Conservation (phyloP, 2,888 invertebrate genomes). For the Argyra leucocephala region DNA sequence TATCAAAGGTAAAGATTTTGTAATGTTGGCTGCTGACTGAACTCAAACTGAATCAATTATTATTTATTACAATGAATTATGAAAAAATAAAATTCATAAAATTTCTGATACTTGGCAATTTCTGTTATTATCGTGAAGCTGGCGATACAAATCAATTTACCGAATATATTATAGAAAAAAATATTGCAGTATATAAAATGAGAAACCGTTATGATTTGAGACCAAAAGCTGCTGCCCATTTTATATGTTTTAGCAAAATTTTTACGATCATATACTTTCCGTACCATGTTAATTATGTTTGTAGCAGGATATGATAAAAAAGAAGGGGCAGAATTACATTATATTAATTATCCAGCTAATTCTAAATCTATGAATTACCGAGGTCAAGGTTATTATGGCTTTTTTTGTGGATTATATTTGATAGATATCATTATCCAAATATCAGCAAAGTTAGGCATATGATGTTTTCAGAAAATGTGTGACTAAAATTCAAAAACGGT, state of each 20-base stretch:
- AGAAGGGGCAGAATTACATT: constrained; percentile 77
- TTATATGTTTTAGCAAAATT: constrained; percentile 88
- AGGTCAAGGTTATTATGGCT: constrained; percentile 92
- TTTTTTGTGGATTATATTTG: constrained; percentile 89
- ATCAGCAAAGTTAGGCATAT: constrained; percentile 75
- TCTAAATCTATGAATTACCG: constrained; percentile 80
- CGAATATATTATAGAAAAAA: constrained; percentile 95
- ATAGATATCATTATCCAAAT: constrained; percentile 75
- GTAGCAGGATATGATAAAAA: constrained; percentile 62
- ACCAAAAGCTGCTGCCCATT: constrained; percentile 84
- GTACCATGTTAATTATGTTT: constrained; percentile 42
- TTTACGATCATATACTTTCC: constrained; percentile 69
- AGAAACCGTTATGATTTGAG: constrained; percentile 94
- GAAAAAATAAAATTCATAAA: constrained; percentile 86
- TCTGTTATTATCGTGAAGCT: constrained; percentile 87
- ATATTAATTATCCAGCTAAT: constrained; percentile 92
- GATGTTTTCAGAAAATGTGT: constrained; percentile 81
- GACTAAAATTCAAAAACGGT: constrained; percentile 78
- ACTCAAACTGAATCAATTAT: constrained; percentile 78
- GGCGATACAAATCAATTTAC: constrained; percentile 97
- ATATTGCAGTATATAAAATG: constrained; percentile 97
- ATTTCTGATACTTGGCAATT: constrained; percentile 83
- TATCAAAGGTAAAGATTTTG: constrained; percentile 84
- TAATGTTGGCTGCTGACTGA: constrained; percentile 84
- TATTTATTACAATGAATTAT: constrained; percentile 90